Evolutionary conservation across 2,797 vertebrate species (phyloP).

Genomic region (Mus spretus): DNA sequence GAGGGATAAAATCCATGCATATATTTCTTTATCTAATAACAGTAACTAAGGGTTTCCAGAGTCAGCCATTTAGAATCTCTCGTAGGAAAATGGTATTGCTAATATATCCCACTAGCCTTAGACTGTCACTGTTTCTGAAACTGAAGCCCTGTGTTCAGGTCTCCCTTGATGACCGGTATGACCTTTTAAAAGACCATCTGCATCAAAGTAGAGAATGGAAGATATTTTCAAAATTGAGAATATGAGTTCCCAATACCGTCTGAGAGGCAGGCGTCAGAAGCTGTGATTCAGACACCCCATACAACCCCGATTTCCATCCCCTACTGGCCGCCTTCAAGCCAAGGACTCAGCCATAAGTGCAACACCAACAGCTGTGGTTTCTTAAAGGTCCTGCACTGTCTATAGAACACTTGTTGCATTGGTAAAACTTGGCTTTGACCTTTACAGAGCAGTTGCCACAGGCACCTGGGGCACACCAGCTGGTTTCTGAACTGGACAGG

Average conservation of each 20-base stretch:
- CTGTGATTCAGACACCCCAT: slow-evolving; percentile 56
- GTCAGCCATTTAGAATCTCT: neutral
- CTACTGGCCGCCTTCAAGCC: neutral
- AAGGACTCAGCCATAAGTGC: neutral
- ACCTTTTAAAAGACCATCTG: slow-evolving; percentile 28
- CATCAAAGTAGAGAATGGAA: neutral
- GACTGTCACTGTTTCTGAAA: neutral
- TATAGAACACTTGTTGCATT: neutral
- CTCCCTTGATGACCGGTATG: neutral
- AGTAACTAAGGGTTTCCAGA: neutral
- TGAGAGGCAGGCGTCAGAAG: neutral
- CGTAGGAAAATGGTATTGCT: neutral
- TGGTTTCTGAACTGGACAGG: slow-evolving; percentile 28
- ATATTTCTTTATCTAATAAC: neutral
- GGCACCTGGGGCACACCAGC: neutral
- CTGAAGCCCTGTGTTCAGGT: neutral
- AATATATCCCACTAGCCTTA: neutral
- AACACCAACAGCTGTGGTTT: slow-evolving; percentile 50
- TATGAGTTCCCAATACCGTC: neutral
- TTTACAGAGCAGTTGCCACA: neutral
- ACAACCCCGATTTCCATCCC: neutral
- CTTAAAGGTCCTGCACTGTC: neutral
- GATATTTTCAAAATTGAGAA: slow-evolving; percentile 45
- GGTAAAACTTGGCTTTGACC: slow-evolving; percentile 25
- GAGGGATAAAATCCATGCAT: neutral